Base-by-base conservation (phyloP, 2,797 vertebrate genomes). In the Cyprinodon diabolis region DNA sequence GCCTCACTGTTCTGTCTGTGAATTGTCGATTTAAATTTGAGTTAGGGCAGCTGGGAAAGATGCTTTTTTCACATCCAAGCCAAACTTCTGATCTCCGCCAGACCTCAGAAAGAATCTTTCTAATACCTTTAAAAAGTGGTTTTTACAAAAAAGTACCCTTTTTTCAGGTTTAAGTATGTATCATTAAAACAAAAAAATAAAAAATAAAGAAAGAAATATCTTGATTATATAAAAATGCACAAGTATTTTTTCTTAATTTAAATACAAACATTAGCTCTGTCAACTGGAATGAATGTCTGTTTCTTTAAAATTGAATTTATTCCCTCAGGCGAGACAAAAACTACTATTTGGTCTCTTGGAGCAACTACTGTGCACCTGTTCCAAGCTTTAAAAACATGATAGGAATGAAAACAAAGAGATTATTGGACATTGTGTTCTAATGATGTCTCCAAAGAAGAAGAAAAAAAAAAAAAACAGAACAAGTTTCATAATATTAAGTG, bases 401-500 rank as follows among this genome's bases (percentile, higher is more conserved):
- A 77, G 72, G 49, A 79, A 76, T 2, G 10, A 47, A 60, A 88
- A 77, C 76, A 81, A 78, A 68, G 74, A 84, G 71, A 87, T 82
- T 67, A 89, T 85, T 76, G 80, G 55, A 71, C 73, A 75, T 70
- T 43, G 72, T 81, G 85, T 83, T 75, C 86, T 79, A 69, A 75
- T 78, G 74, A 84, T 86, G 77, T 84, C 83, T 86, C 72, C 49
- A 76, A 86, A 78, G 71, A 74, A 68, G 66, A 52, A 52, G 25
- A 30, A 71, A 60, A 63, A 68, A 43, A 63, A 78, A 66, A 78
- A 78, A 81, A 84, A 73, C n/a, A 84, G 25, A 78, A 63, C 63
- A 43, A 66, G 40, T 76, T 85, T 69, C 67, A 86, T 84, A 87
- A 85, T 86, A 86, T 73, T 69, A 75, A 83, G 81, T 45, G 52